Percentiles rank a stretch among this genome's conserved stretches.
Evolutionary conservation across 2,888 invertebrate species (phyloP).

Genomic region (Sphaerophoria taeniata): DNA sequence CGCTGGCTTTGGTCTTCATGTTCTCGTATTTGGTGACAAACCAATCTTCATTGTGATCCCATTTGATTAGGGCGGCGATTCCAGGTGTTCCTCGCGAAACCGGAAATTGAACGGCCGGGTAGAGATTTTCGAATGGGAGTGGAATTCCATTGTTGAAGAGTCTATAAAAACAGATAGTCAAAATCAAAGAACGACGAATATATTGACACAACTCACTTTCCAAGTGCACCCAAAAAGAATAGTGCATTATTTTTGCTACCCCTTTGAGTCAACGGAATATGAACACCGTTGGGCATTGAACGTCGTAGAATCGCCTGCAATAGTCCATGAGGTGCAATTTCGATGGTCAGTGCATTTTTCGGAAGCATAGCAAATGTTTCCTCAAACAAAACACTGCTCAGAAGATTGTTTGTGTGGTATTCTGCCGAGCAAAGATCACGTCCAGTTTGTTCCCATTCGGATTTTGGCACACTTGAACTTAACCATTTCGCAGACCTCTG

Average conservation of each 20-base stretch:
- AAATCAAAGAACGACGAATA: background rate
- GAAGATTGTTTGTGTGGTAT: slow-evolving; percentile 93
- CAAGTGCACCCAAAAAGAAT: slow-evolving; percentile 82
- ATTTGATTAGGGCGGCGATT: slow-evolving; percentile 92
- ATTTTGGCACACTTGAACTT: slow-evolving; percentile 90
- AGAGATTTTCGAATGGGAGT: slow-evolving; percentile 89
- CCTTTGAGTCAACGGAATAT: slow-evolving; percentile 86
- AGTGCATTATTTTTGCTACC: slow-evolving; percentile 83
- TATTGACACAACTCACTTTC: slow-evolving; percentile 81
- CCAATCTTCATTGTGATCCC: slow-evolving; percentile 94
- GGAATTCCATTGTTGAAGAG: slow-evolving; percentile 91
- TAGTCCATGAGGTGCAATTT: slow-evolving; percentile 88
- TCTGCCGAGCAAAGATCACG: slow-evolving; percentile 89
- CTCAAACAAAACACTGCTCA: slow-evolving; percentile 85
- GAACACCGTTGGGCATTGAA: slow-evolving; percentile 84
- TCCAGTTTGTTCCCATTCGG: slow-evolving; percentile 87
- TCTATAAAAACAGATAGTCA: slow-evolving; percentile 83
- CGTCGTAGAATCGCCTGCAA: slow-evolving; percentile 87
- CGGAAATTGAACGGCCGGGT: slow-evolving; percentile 90
- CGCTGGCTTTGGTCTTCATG: slow-evolving; percentile 87
- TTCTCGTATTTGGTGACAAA: slow-evolving; percentile 88
- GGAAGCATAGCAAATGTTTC: slow-evolving; percentile 87
- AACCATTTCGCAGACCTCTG: slow-evolving; percentile 91
- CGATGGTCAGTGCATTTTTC: slow-evolving; percentile 86
- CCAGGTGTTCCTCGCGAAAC: slow-evolving; percentile 94